Conservation (phyloP, 2,888 invertebrate species). For the Limnephilus marmoratus region DNA sequence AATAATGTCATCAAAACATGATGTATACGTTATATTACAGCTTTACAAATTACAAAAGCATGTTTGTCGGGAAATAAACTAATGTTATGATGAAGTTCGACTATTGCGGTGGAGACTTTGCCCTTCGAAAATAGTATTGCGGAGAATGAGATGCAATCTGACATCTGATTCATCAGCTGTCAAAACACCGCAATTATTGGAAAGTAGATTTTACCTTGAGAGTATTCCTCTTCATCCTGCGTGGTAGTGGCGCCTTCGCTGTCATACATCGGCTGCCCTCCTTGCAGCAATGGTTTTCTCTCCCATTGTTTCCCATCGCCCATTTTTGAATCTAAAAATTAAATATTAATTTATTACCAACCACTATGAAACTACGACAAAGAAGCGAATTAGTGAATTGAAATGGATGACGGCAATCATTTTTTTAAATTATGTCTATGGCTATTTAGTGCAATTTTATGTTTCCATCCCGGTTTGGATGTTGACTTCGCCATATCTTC, state of each 20-base stretch:
- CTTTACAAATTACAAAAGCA: background rate
- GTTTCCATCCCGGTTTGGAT: background rate
- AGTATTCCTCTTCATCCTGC: slow-evolving; percentile 53
- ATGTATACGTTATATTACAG: background rate
- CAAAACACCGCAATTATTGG: slow-evolving; percentile 57
- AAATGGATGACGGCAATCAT: slow-evolving; percentile 31
- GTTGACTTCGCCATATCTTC: background rate
- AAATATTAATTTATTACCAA: slow-evolving; percentile 23
- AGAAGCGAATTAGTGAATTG: slow-evolving; percentile 18
- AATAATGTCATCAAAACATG: background rate
- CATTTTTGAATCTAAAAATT: slow-evolving; percentile 71
- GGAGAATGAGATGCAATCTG: slow-evolving; percentile 48
- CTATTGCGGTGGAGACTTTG: slow-evolving; percentile 44
- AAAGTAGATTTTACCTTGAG: slow-evolving; percentile 56
- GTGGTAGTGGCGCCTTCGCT: slow-evolving; percentile 8
- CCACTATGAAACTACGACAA: slow-evolving; percentile 34
- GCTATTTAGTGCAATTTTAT: background rate
- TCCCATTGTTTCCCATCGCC: slow-evolving; percentile 81
- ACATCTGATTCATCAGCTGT: slow-evolving; percentile 61
- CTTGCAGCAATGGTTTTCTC: slow-evolving; percentile 79
- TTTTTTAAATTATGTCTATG: slow-evolving; percentile 3
- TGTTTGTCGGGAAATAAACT: background rate
- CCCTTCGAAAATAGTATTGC: slow-evolving; percentile 39
- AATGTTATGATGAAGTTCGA: background rate
- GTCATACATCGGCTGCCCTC: slow-evolving; percentile 68